Evolutionary conservation across 2,113 vertebrate species (phyloP).

Genomic region (Noturus placidus): DNA sequence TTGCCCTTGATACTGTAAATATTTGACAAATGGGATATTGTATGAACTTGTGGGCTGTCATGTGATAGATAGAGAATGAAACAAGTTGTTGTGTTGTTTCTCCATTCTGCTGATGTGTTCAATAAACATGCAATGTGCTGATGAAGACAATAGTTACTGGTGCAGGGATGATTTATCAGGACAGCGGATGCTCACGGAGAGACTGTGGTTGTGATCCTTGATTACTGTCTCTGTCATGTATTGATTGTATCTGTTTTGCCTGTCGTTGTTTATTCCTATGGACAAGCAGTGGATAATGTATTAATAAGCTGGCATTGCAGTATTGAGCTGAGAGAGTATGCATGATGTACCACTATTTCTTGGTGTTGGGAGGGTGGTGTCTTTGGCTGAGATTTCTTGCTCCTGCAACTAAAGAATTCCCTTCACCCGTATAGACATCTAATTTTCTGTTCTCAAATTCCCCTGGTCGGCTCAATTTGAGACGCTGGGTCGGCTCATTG

Average conservation of each 20-base stretch:
- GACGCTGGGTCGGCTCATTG: constrained; percentile 73
- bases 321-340: constrained; percentile 63
- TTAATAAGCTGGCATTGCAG: constrained; percentile 65
- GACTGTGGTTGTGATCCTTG: constrained; percentile 44
- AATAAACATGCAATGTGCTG: constrained; percentile 30
- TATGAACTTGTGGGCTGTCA: background rate
- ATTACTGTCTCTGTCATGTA: constrained; percentile 58
- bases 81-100: background rate
- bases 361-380: constrained; percentile 44
- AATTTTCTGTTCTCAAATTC: constrained; percentile 79
- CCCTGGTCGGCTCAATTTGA: constrained; percentile 75
- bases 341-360: constrained; percentile 56
- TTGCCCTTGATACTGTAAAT: background rate
- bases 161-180: constrained; percentile 51
- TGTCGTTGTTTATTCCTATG: constrained; percentile 60
- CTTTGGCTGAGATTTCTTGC: constrained; percentile 58
- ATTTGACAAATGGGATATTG: constrained; percentile 10
- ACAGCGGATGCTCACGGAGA: constrained; percentile 37
- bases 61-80: constrained; percentile 31
- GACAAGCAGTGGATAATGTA: constrained; percentile 62
- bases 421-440: constrained; percentile 67
- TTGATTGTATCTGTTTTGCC: constrained; percentile 64
- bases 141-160: constrained; percentile 46
- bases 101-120: constrained; percentile 25
- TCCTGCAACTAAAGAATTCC: constrained; percentile 67